Conservation (phyloP, 2,797 vertebrate genomes). For the Numenius phaeopus region DNA sequence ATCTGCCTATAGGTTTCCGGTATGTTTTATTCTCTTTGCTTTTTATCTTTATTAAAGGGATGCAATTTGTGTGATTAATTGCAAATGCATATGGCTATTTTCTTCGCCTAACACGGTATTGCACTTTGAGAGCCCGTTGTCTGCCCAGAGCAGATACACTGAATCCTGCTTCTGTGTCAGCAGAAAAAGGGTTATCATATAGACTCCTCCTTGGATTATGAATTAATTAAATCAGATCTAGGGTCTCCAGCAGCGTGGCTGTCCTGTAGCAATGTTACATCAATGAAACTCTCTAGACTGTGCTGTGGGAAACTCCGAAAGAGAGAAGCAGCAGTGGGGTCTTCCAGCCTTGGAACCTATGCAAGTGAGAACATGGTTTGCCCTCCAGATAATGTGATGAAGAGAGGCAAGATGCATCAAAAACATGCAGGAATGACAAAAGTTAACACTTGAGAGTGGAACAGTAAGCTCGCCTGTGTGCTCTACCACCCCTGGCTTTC, state of each 20-base stretch:
- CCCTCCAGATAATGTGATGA: neutral
- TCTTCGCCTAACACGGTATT: neutral
- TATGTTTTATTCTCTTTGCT: conserved; percentile 9
- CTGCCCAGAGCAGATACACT: neutral
- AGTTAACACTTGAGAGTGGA: neutral
- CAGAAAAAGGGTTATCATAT: neutral
- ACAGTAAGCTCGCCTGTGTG: neutral
- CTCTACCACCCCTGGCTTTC: neutral
- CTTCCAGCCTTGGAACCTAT: neutral
- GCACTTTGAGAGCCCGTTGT: neutral
- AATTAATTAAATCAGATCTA: neutral
- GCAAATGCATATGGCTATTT: neutral
- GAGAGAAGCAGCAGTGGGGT: neutral
- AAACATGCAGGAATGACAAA: neutral
- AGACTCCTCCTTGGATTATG: neutral
- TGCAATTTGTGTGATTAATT: conserved; percentile 38
- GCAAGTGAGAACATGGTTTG: neutral
- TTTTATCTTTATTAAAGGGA: conserved; percentile 21
- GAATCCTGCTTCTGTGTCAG: neutral
- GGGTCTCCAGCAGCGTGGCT: neutral
- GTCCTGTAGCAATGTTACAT: neutral
- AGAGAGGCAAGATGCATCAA: neutral
- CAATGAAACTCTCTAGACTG: neutral
- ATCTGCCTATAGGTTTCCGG: neutral
- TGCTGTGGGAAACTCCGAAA: neutral